Percentiles rank a stretch among this genome's conserved stretches.
phyloP scores from a whole-genome alignment of 2,113 vertebrate genomes.

The Ailurus styani region DNA sequence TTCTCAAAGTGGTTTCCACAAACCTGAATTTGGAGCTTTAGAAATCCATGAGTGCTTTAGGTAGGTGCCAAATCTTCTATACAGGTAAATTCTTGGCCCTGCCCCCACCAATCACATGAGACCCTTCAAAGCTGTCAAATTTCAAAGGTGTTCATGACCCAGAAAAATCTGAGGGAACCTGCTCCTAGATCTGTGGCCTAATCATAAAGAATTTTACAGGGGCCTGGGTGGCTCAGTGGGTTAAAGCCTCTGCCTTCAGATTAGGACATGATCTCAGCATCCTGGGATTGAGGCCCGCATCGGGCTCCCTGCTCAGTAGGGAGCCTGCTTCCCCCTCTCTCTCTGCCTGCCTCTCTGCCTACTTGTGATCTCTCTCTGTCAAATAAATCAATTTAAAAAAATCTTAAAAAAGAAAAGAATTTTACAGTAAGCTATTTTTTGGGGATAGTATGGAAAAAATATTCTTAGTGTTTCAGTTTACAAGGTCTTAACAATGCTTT shows the following conservation, averaged over 20 bases:
- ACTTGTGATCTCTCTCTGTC: no score
- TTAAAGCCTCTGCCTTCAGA: no score
- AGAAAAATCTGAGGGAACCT: not conserved
- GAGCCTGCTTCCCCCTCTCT: no score
- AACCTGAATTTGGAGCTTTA: not conserved
- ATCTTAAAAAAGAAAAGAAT: no score
- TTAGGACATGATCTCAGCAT: no score
- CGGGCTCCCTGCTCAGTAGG: no score
- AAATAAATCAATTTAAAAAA: no score
- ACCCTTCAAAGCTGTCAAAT: conserved; percentile 6
- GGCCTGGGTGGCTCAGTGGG: no score
- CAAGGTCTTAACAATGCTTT: not conserved
- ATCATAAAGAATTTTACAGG: not conserved
- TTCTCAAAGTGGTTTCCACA: not conserved
- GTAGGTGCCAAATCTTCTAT: not conserved
- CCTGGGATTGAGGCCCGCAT: no score
- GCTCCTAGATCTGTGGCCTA: not conserved
- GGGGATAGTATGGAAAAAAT: not conserved
- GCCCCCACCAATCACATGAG: not conserved
- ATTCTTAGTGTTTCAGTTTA: not conserved
- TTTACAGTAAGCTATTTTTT: not conserved
- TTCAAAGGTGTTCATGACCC: not conserved
- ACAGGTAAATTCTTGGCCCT: not conserved
- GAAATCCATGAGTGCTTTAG: not conserved
- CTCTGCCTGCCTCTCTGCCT: no score